These are phyloP conservation scores for Marronus borbonicus DNA, from an alignment of 2,888 invertebrate species.

Conservation along the genomic window DNA sequence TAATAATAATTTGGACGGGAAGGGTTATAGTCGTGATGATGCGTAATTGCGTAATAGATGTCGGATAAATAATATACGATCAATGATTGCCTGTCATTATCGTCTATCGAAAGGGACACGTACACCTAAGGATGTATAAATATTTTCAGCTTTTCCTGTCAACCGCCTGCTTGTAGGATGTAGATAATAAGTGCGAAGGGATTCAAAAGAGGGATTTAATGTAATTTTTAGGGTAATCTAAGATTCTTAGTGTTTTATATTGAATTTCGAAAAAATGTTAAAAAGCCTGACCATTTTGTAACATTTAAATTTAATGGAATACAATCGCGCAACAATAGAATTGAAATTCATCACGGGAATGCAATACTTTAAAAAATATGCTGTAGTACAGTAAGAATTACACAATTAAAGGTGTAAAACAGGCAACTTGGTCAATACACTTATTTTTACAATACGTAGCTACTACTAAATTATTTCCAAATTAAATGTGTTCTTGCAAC, in stretches of 20 bases:
- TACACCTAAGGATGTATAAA: conserved; percentile 39
- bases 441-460: no score
- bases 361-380: no score
- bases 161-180: conserved; percentile 1
- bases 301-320: no score
- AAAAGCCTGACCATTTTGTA: no score
- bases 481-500: neutral
- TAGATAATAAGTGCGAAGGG: conserved; percentile 1
- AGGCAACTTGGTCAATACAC: no score
- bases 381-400: no score
- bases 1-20: conserved; percentile 32
- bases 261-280: no score
- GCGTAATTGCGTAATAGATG: conserved; percentile 43
- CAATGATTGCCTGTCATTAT: conserved; percentile 40
- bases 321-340: no score
- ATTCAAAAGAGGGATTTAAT: neutral
- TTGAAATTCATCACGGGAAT: no score
- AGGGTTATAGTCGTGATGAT: conserved; percentile 41
- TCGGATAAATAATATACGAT: conserved; percentile 29
- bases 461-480: neutral
- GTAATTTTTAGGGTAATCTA: no score
- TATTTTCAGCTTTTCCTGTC: conserved; percentile 28
- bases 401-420: no score
- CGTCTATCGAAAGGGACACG: conserved; percentile 34
- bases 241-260: no score